Evolutionary conservation across 2,113 vertebrate genomes (phyloP), one percentile per base, ranked within the genome.

Genomic region (Argyrosomus japonicus): DNA sequence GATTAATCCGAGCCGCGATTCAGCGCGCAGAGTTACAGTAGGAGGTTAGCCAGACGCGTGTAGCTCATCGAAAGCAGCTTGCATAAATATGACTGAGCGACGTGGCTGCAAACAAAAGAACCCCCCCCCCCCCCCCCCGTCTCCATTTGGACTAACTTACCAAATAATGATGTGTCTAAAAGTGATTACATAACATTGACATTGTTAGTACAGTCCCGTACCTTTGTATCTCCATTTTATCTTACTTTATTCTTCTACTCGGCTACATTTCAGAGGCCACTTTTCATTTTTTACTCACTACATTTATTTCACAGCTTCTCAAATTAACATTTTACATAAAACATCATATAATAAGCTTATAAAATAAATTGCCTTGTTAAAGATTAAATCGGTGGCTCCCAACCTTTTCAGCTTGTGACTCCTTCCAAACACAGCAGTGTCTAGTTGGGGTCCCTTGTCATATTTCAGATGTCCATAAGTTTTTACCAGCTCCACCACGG

Each of bases 1-100:
- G 64, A 61, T 85, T 93, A 80, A 25, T 87, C 81, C 62, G 50
- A 87, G 68, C 79, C 13, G 51, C 60, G 58, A 86, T 68, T 29
- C 36, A 53, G 58, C 82, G 14, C 75, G 50, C 71, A 48, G 81
- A 79, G 50, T 61, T 76, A 71, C 82, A 82, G 73, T 58, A 3
- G 68, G 74, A 82, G 87, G 75, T 83, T 68, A 77, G 54, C 2
- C 0, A 36, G 60, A 67, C 11, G 27, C 43, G 32, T 76, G 68
- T 40, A 63, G 58, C 70, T 82, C 72, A 69, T 12, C 64, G 48
- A 50, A 48, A 68, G 60, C 23, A 25, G 65, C 64, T 73, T 54
- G 69, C 29, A 74, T 67, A 13, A 75, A 87, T 48, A 45, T 68
- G 71, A 69, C n/a, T 70, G 29, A 51, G n/a, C n/a, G 13, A 25